Evolutionary conservation across 2,113 vertebrate genomes (phyloP).

Genomic region (Uropsilus gracilis): DNA sequence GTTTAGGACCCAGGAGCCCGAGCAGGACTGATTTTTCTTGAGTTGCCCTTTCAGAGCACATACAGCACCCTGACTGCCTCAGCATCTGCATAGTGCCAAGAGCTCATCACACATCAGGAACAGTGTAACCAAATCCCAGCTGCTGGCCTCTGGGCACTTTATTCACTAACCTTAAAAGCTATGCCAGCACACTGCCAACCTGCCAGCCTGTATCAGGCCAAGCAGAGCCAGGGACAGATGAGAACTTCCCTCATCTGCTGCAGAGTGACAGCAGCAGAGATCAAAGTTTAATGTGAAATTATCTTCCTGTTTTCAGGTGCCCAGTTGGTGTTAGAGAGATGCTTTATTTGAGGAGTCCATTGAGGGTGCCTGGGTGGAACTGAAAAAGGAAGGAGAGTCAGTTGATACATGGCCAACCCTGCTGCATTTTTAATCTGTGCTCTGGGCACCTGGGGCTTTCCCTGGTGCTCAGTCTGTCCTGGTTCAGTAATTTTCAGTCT

Average conservation of each 20-base stretch:
- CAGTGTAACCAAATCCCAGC: constrained; percentile 57
- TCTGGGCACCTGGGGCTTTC: background rate
- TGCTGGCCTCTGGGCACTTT: constrained; percentile 67
- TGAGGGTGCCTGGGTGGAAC: constrained; percentile 26
- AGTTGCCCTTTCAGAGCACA: background rate
- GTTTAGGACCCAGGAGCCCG: background rate
- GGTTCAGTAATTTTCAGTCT: background rate
- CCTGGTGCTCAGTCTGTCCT: too few relatives aligned
- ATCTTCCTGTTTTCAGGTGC: constrained; percentile 73
- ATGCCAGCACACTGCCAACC: background rate
- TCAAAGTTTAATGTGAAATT: constrained; percentile 77
- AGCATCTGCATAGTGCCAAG: constrained; percentile 41
- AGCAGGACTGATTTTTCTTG: background rate
- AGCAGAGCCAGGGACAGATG: constrained; percentile 63
- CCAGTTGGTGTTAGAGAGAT: constrained; percentile 50
- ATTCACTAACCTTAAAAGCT: constrained; percentile 49
- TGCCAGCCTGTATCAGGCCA: constrained; percentile 73
- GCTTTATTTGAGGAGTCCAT: background rate
- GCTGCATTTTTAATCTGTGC: background rate
- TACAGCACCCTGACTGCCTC: background rate
- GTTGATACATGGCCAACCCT: background rate
- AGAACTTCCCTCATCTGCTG: constrained; percentile 76
- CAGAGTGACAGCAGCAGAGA: constrained; percentile 70
- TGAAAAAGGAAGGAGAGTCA: background rate
- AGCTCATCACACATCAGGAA: constrained; percentile 41